These are phyloP conservation scores for Malurus melanocephalus DNA, from an alignment of 2,113 vertebrate species.

Conservation along the genomic window DNA sequence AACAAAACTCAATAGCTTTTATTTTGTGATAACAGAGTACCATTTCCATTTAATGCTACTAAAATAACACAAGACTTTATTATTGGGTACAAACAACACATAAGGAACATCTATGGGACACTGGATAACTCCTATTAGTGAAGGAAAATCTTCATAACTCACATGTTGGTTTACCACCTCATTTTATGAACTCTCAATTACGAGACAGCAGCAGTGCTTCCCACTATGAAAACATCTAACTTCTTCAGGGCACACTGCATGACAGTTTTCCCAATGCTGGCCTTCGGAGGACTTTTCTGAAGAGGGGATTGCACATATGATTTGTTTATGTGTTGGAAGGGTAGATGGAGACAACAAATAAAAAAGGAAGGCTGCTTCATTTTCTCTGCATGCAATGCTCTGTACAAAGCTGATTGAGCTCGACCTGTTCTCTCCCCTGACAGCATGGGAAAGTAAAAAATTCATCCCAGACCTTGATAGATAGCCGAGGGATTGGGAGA, in stretches of 20 bases:
- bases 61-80: not conserved
- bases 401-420: not conserved
- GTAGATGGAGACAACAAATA: not conserved
- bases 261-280: not conserved
- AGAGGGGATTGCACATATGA: not conserved
- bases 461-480: not conserved
- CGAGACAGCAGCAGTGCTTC: not conserved
- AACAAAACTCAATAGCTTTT: slow-evolving; percentile 21
- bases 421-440: not conserved
- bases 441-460: not conserved
- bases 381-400: not conserved
- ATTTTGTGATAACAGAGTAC: slow-evolving; percentile 16
- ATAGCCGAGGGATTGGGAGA: not conserved
- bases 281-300: not conserved
- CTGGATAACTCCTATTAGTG: not conserved
- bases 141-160: slow-evolving; percentile 17
- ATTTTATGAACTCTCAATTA: slow-evolving; percentile 36
- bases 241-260: not conserved
- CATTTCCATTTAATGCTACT: slow-evolving; percentile 1
- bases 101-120: slow-evolving; percentile 20
- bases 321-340: not conserved
- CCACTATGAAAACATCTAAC: not conserved
- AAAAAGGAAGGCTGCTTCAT: not conserved
- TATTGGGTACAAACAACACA: slow-evolving; percentile 6
- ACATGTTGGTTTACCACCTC: not conserved